Evolutionary conservation across 2,113 vertebrate genomes (phyloP), one percentile per base, ranked within the genome.

Genomic region (Atherinomorus stipes): DNA sequence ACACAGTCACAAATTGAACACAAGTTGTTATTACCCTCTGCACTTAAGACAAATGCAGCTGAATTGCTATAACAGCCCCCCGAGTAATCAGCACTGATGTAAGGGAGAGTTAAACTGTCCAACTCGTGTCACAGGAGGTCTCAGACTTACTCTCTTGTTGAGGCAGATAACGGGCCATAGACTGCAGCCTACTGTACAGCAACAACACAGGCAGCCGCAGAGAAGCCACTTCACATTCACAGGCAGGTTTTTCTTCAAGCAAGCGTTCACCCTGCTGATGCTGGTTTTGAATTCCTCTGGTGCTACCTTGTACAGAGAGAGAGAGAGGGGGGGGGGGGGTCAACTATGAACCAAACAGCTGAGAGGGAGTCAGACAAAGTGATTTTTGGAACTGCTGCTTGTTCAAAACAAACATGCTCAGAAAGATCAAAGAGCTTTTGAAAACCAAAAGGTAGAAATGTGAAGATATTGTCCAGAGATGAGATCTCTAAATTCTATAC

Each of bases 141-240:
- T 60, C 44, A 42, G 63, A 94, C 97, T 96, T 82, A 99, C 98
- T 93, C 97, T 96, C 94, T 99, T 99, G 94, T 98, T 99, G 89
- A 99, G 96, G 94, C 98, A 99, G 88, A 99, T 95, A 71, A 99
- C 97, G 4, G 98, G 98, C 98, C 98, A 99, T n/a, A 99, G 93
- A 90, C 98, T 99, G 91, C 96, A 99, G 84, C 98, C 98, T 64
- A 98, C 93, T 0, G 98, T 99, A 91, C 98, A 99, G 92, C 98
- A 99, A 87, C 98, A 99, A 90, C 98, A 99, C 81, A 99, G 93
- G 90, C 98, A 98, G 83, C 98, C 98, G 78, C 98, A 99, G 0
- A 99, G 95, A 80, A 99, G 94, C 98, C 98, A 99, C 90, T 97
- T 99, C 64, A 98, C 96, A 85, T 97, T 99, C 88, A 99, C 93